Evolutionary conservation across 2,888 invertebrate genomes (phyloP), one percentile per base, ranked within the genome.

Genomic region (Leptinotarsa haldemani): DNA sequence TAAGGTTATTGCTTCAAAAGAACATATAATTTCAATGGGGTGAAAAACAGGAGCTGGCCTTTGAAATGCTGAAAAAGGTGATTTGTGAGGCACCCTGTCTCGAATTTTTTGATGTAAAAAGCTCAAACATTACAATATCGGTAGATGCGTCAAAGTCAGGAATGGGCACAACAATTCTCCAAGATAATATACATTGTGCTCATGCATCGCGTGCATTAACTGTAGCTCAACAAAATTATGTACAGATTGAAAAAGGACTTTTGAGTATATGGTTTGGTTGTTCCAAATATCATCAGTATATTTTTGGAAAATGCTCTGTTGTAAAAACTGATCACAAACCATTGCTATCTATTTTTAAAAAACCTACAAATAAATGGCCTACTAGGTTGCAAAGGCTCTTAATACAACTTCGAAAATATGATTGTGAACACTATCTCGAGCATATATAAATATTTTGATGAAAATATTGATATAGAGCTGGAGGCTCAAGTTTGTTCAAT

Each of bases 141-240:
- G 69, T 74, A 25, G 80, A 80, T 74, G 78, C 79, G 16, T 74
- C 74, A 22, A 56, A 76, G 69, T 63, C 53, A 30, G 78, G 75
- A 1, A 48, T 78, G 47, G 78, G 81, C 18, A 65, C 71, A 63
- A 74, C 72, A 50, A 40, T 81, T n/a, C 7, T 79, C 40, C 81
- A 80, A 74, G 58, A 79, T 16, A 71, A 69, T 18, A 69, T 74
- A 56, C 76, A 78, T 40, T 64, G 79, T 22, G 70, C 70, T 15
- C 78, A 70, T 63, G 76, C 76, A 4, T 81, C 80, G 25, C 46
- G 75, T 53, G 56, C 71, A 22, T 74, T 80, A 71, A 80, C 70
- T 46, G 68, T 71, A 30, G 67, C 65, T 15, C 73, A 81, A 74
- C 48, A 66, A 22, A 81, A 73, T 16, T 85, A 82, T 74, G 80